Evolutionary conservation across 2,888 invertebrate species (phyloP).

Genomic region (Melolontha melolontha): DNA sequence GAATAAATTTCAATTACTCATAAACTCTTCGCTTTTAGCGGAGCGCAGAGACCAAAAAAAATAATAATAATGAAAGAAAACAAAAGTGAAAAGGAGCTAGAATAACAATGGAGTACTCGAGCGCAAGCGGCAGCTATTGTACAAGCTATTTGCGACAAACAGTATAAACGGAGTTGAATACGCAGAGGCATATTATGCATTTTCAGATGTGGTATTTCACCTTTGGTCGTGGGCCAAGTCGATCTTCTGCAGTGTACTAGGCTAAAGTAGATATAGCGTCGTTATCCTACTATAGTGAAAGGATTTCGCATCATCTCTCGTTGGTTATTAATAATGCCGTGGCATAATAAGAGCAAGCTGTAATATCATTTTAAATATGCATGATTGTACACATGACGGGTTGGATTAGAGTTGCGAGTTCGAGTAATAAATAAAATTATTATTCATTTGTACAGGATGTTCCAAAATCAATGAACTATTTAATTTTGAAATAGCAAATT

Average conservation of each 20-base stretch:
- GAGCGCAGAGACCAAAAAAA: background rate
- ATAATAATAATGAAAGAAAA: background rate
- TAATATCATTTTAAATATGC: conserved; percentile 36
- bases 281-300: conserved; percentile 3
- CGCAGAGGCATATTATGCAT: conserved; percentile 4
- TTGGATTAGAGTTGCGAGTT: conserved; percentile 5
- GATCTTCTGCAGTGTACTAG: no score
- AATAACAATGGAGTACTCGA: background rate
- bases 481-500: no score
- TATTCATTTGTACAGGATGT: no score
- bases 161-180: conserved; percentile 12
- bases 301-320: conserved; percentile 22
- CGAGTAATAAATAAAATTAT: conserved; percentile 1
- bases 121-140: background rate
- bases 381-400: conserved; percentile 18
- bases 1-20: conserved; percentile 8
- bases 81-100: conserved; percentile 1
- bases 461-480: no score
- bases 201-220: conserved; percentile 24
- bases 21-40: conserved; percentile 2
- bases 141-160: background rate
- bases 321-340: conserved; percentile 24
- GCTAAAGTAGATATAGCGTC: background rate
- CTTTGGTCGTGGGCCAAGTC: background rate
- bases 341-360: conserved; percentile 26